Percentiles rank a stretch among this genome's conserved stretches.
These are phyloP conservation scores for Gryllus longicercus DNA, from an alignment of 2,888 invertebrate genomes.

Conservation along the genomic window DNA sequence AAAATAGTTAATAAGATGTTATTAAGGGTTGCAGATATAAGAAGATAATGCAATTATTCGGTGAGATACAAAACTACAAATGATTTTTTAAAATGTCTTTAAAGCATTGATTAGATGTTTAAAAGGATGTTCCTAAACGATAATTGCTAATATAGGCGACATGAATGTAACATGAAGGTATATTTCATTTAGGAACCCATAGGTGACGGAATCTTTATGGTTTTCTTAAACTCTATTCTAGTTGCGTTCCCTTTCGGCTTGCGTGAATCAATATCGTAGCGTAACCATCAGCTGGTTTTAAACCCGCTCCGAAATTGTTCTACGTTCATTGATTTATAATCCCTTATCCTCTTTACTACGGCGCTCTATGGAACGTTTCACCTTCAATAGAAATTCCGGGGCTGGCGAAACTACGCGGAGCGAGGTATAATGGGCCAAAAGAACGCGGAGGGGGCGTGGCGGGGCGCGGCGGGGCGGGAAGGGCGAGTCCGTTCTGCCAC, in stretches of 20 bases:
- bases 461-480: neutral
- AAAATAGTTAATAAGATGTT: too few species aligned
- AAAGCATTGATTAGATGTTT: too few species aligned
- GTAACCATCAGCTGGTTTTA: neutral
- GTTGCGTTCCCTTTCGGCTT: neutral
- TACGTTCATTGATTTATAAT: conserved; percentile 9
- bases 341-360: neutral
- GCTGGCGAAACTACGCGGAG: neutral
- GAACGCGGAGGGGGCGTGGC: neutral
- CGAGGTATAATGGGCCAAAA: neutral
- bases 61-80: too few species aligned
- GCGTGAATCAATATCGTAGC: neutral
- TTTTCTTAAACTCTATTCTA: too few species aligned
- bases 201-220: too few species aligned
- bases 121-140: too few species aligned
- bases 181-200: too few species aligned
- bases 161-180: too few species aligned
- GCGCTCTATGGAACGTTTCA: conserved; percentile 5
- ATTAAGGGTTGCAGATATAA: too few species aligned
- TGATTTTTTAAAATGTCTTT: too few species aligned
- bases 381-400: conserved; percentile 7
- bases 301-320: neutral
- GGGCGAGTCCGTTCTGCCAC: neutral
- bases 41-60: too few species aligned
- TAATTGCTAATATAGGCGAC: too few species aligned